Conservation (phyloP, 2,888 invertebrate species). For the Platycnemis pennipes region DNA sequence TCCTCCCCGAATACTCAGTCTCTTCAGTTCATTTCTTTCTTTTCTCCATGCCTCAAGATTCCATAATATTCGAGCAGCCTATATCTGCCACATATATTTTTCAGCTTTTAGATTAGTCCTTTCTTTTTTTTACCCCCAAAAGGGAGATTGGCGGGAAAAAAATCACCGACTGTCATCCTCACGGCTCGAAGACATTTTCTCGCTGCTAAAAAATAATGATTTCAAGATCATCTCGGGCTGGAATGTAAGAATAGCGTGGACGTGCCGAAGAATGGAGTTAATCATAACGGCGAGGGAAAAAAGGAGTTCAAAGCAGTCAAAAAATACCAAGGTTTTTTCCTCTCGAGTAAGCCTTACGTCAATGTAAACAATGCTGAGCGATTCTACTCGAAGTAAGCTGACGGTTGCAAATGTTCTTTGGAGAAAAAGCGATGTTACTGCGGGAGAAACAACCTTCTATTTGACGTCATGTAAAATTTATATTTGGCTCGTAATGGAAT, state of each 20-base stretch:
- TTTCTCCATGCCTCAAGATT: neutral
- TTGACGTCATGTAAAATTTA: neutral
- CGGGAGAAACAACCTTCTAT: neutral
- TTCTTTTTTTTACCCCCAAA: neutral
- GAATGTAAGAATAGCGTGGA: slow-evolving; percentile 17
- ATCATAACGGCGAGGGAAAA: slow-evolving; percentile 34
- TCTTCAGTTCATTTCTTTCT: neutral
- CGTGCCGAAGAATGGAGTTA: slow-evolving; percentile 52
- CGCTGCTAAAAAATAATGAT: neutral
- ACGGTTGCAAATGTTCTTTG: neutral
- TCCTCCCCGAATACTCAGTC: neutral
- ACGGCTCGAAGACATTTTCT: slow-evolving; percentile 25
- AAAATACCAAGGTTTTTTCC: neutral
- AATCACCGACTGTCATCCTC: slow-evolving; percentile 19
- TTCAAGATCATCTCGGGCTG: slow-evolving; percentile 19
- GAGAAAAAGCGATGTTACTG: neutral
- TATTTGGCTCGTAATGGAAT: neutral
- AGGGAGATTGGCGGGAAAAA: neutral
- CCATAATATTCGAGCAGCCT: slow-evolving; percentile 41
- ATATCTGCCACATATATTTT: slow-evolving; percentile 36
- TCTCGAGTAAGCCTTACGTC: slow-evolving; percentile 7
- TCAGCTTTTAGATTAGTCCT: slow-evolving; percentile 42
- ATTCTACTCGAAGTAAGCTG: slow-evolving; percentile 7
- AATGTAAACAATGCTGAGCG: neutral
- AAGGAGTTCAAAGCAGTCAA: neutral